Conservation (phyloP, 2,888 invertebrate species). For the Norana najaformis region DNA sequence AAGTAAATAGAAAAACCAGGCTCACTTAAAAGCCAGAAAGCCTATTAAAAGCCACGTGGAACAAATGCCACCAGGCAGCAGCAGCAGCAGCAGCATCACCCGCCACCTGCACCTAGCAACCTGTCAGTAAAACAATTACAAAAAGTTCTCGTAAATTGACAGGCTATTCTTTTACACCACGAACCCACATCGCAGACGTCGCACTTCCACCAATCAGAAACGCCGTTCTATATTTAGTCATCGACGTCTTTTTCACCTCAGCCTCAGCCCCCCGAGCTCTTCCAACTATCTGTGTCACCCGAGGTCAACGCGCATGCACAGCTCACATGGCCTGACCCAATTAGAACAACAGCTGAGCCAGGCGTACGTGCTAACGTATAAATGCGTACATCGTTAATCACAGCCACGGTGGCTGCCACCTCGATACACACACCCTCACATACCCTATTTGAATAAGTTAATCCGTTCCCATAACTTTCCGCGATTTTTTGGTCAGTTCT, state of each 20-base stretch:
- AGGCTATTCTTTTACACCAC: not conserved
- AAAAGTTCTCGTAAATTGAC: too few relatives aligned
- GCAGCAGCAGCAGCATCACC: too few relatives aligned
- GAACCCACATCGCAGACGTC: not conserved
- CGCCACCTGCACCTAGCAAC: not conserved
- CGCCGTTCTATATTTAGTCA: not conserved
- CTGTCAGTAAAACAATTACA: not conserved
- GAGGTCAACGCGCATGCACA: not conserved
- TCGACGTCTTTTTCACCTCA: not conserved
- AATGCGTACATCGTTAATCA: not conserved
- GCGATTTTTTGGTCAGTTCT: not conserved
- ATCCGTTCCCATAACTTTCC: not conserved
- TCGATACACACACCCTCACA: not conserved
- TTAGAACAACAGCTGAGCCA: not conserved
- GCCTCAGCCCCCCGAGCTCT: not conserved
- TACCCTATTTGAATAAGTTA: not conserved
- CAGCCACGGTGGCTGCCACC: not conserved
- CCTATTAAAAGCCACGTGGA: not conserved
- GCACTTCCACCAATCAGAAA: not conserved
- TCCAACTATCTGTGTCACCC: not conserved
- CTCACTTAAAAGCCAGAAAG: not conserved
- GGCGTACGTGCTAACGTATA: not conserved
- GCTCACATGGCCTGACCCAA: not conserved
- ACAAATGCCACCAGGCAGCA: not conserved
- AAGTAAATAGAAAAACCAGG: not conserved